These are phyloP conservation scores for Anneissia japonica DNA, from an alignment of 35 echinoderm and acorn worm species.

Conservation along the genomic window DNA sequence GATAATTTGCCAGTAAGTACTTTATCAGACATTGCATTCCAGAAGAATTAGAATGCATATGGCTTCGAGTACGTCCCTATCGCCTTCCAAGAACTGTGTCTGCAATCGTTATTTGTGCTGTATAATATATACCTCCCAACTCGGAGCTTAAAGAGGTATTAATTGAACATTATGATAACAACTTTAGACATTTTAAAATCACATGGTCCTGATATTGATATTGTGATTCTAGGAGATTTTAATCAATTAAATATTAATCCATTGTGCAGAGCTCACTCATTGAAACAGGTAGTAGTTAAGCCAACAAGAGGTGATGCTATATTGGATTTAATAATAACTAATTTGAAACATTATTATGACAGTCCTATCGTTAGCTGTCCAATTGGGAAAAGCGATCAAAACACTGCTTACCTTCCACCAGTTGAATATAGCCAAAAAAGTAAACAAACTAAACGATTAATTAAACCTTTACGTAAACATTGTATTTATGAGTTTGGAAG, in stretches of 20 bases:
- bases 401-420: neutral
- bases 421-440: neutral
- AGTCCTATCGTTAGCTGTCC: neutral
- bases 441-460: neutral
- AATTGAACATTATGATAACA: neutral
- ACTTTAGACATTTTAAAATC: constrained; percentile 2
- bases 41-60: neutral
- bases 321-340: constrained; percentile 35
- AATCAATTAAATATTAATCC: constrained; percentile 20
- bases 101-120: neutral
- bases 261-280: neutral
- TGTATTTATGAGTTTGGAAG: too few relatives aligned
- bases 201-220: constrained; percentile 20
- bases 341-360: neutral
- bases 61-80: neutral
- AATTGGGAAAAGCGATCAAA: neutral
- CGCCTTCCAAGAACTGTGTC: neutral
- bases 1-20: constrained; percentile 10
- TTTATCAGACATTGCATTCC: neutral
- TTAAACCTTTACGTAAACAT: neutral
- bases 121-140: neutral
- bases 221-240: constrained; percentile 32
- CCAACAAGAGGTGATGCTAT: constrained; percentile 35
- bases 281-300: constrained; percentile 35
- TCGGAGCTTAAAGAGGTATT: too few relatives aligned